These are phyloP conservation scores for Morus bassanus DNA, from an alignment of 2,797 vertebrate species.

Conservation along the genomic window DNA sequence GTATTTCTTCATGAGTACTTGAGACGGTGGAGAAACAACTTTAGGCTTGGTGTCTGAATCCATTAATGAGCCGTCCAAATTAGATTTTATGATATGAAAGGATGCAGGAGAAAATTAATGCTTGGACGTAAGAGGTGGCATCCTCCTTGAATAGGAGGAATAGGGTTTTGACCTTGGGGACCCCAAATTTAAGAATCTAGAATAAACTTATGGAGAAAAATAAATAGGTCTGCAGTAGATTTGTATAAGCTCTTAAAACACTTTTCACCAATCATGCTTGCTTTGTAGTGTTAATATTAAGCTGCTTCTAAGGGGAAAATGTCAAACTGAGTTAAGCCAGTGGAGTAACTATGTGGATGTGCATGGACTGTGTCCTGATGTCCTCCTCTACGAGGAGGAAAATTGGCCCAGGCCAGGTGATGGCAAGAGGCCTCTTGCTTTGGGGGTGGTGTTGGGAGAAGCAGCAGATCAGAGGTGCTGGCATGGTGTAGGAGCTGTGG, in stretches of 20 bases:
- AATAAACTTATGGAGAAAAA: not conserved
- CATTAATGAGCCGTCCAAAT: not conserved
- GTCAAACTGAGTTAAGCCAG: not conserved
- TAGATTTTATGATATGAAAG: not conserved
- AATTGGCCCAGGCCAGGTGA: not conserved
- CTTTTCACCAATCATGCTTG: not conserved
- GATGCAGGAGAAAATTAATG: not conserved
- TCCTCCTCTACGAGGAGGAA: not conserved
- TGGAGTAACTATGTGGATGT: not conserved
- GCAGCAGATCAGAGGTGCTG: not conserved
- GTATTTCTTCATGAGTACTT: not conserved
- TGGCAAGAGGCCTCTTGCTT: not conserved
- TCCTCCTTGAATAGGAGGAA: not conserved
- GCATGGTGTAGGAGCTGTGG: not conserved
- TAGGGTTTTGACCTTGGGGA: not conserved
- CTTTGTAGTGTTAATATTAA: not conserved
- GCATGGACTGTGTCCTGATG: not conserved
- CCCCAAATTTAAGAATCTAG: not conserved
- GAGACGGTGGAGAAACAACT: not conserved
- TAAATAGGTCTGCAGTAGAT: not conserved
- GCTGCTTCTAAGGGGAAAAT: not conserved
- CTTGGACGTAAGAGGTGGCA: not conserved
- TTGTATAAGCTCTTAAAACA: not conserved
- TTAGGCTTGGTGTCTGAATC: not conserved
- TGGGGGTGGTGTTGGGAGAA: not conserved